Evolutionary conservation across 1,140 invertebrate genomes (phyloP), one percentile per base, ranked within the genome.

Genomic region (Bombus affinis): DNA sequence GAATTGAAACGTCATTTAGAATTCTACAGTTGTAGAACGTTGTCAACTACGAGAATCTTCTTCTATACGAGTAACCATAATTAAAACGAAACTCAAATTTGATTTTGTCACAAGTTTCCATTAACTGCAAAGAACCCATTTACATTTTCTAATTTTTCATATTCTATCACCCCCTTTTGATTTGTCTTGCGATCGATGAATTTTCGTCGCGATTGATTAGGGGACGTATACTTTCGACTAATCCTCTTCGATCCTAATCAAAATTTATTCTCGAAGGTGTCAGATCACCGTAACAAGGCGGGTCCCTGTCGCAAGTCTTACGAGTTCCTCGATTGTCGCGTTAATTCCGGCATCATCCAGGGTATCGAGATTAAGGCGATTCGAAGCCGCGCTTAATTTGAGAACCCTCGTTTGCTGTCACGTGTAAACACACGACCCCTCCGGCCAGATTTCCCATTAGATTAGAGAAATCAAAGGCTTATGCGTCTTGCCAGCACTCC

Each of bases 361-460:
- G 82, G 74, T 53, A 81, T 80, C 79, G 81, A 86, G 83, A 89
- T 89, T 89, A 89, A 77, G 84, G 68, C 25, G 78, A 77, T 57
- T 74, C 88, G 72, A 86, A 80, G 79, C 75, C 78, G 79, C 80
- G 84, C 74, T 89, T 89, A 89, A 89, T 89, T 89, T 72, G 79
- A 85, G 83, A 68, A 70, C 70, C 71, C 57, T 82, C 75, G 74
- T 80, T 53, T 47, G 47, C 65, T 70, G 53, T 59, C 65, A 59
- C 79, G 79, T 71, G 75, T 47, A 83, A 85, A 85, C 77, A 65
- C 39, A 59, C 83, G 32, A 32, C 75, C 82, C 77, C 77, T 70
- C 15, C 22, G 68, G 76, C n/a, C 68, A 80, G 83, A 85, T 85
- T 80, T 85, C 83, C 83, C 83, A 79, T 85, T 85, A 85, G 83